Percentiles rank a stretch among this genome's conserved stretches.
Evolutionary conservation across 2,113 vertebrate species (phyloP).

Genomic region (Grallaria varia): DNA sequence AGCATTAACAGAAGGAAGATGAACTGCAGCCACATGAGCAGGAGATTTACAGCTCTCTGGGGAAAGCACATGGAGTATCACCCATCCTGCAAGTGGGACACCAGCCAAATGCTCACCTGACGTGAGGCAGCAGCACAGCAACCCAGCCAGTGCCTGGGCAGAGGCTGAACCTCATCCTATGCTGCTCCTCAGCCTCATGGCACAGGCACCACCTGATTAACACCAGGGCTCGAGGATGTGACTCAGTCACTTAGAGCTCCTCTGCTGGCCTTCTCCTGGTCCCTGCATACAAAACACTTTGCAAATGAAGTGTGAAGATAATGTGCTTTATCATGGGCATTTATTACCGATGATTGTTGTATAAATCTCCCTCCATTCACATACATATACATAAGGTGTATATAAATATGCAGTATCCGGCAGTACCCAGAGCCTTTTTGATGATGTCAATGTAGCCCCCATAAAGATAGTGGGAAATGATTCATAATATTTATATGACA

Average conservation of each 20-base stretch:
- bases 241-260: neutral
- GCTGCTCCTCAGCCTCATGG: neutral
- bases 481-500: slow-evolving; percentile 78
- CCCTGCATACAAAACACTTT: slow-evolving; percentile 36
- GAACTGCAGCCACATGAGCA: neutral
- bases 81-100: neutral
- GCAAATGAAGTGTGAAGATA: slow-evolving; percentile 53
- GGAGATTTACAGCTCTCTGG: neutral
- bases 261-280: neutral
- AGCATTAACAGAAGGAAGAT: neutral
- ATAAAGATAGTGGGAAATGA: slow-evolving; percentile 74
- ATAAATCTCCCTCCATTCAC: slow-evolving; percentile 51
- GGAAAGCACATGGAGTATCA: neutral
- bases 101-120: neutral
- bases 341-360: slow-evolving; percentile 29
- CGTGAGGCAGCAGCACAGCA: neutral
- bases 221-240: neutral
- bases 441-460: slow-evolving; percentile 54
- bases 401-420: slow-evolving; percentile 6
- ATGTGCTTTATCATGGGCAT: slow-evolving; percentile 58
- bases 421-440: slow-evolving; percentile 27
- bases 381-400: slow-evolving; percentile 40
- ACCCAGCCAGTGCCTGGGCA: rapidly evolving
- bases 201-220: neutral
- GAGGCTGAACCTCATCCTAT: neutral